These are phyloP conservation scores for human DNA, from an alignment of 2,113 vertebrate species.

Conservation along the genomic window GRCh38 chr7:127284001-127284500, in stretches of 20 bases:
- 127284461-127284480: background rate
- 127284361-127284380: conserved; percentile 7
- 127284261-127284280: background rate
- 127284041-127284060: background rate
- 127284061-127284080: background rate
- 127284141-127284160: background rate
- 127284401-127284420: background rate
- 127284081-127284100: background rate
- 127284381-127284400: background rate
- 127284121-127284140: background rate
- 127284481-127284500: background rate
- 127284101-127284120: background rate
- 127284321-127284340: background rate
- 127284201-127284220: background rate
- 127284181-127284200: background rate
- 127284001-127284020: background rate
- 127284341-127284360: background rate
- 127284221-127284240: background rate
- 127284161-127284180: background rate
- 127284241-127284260: background rate
- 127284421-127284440: background rate
- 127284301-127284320: conserved; percentile 8
- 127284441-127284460: background rate
- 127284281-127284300: background rate
- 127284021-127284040: background rate